Evolutionary conservation across 2,888 invertebrate genomes (phyloP).

Genomic region (Polietes domitor): DNA sequence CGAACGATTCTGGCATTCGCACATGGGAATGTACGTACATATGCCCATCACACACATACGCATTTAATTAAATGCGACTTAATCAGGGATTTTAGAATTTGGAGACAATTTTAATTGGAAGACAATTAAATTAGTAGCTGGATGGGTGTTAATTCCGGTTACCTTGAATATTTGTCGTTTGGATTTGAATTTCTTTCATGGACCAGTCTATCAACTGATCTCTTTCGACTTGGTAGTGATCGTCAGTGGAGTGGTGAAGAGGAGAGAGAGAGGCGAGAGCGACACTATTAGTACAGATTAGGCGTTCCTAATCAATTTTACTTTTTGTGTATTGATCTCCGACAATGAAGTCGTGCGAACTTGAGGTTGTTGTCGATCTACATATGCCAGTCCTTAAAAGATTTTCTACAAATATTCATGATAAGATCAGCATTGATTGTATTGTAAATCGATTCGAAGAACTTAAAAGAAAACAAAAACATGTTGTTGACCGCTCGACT

Average conservation of each 20-base stretch:
- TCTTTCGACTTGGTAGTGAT: not conserved
- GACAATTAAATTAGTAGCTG: too few relatives aligned
- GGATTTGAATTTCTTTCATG: not conserved
- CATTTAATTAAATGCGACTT: too few relatives aligned
- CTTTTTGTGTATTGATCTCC: not conserved
- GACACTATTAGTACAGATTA: not conserved
- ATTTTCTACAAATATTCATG: not conserved
- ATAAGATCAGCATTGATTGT: not conserved
- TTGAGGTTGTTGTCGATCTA: not conserved
- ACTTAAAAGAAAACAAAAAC: conserved; percentile 12
- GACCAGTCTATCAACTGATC: not conserved
- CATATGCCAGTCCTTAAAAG: not conserved
- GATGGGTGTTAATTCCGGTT: not conserved
- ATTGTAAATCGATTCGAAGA: not conserved
- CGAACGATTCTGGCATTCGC: too few relatives aligned
- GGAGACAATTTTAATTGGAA: too few relatives aligned
- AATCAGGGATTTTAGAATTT: too few relatives aligned
- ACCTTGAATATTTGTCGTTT: not conserved
- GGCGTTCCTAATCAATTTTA: not conserved
- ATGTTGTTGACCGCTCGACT: not conserved
- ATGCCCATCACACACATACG: too few relatives aligned
- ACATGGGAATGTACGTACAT: too few relatives aligned
- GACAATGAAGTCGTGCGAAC: not conserved
- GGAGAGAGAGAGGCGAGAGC: not conserved
- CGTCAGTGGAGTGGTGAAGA: not conserved